phyloP scores from a whole-genome alignment of 2,888 invertebrate species.

The Synergus umbraculus region DNA sequence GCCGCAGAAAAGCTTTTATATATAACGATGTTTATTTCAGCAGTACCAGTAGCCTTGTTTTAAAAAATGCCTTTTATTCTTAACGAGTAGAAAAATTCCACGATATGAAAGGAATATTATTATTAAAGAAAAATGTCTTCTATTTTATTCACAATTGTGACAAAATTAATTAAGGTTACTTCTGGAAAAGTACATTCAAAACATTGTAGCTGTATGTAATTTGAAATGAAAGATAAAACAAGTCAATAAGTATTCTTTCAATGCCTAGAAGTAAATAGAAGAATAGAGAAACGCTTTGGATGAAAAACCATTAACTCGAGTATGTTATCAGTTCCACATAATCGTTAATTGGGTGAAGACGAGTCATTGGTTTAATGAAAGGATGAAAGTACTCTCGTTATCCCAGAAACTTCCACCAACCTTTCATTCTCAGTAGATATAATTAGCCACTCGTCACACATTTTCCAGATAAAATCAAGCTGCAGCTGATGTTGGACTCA shows the following conservation, averaged over 20 bases:
- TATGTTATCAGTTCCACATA: neutral
- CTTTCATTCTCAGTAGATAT: too few species aligned
- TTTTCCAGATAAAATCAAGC: too few species aligned
- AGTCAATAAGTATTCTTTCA: neutral
- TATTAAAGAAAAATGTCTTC: neutral
- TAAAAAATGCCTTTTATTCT: conserved; percentile 12
- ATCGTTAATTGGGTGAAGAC: neutral
- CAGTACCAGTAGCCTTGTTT: neutral
- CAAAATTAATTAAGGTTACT: neutral
- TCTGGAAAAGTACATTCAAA: neutral
- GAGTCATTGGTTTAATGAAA: neutral
- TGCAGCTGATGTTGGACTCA: neutral
- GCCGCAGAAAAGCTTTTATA: neutral
- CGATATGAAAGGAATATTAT: neutral
- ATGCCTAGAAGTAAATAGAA: neutral
- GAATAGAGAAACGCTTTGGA: neutral
- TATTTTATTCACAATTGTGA: neutral
- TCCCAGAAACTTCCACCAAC: neutral
- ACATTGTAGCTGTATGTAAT: neutral
- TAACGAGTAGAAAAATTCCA: neutral
- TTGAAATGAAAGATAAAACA: neutral
- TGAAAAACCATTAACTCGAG: neutral
- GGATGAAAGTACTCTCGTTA: neutral
- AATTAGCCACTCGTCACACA: too few species aligned
- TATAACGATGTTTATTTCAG: conserved; percentile 5